phyloP scores from a whole-genome alignment of 2,888 invertebrate genomes.

The Microchrysa polita region DNA sequence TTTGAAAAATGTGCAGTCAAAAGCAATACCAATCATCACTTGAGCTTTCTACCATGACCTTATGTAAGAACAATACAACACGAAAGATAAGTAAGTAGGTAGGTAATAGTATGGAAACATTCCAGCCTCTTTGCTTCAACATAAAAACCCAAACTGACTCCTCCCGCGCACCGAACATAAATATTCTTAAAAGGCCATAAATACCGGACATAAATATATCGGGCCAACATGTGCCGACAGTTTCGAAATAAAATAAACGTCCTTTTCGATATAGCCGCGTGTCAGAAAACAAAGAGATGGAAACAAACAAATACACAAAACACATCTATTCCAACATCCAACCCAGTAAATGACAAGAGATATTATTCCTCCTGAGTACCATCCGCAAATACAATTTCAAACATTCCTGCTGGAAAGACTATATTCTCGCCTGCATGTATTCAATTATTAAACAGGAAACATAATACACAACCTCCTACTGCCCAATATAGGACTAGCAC shows the following conservation, averaged over 20 bases:
- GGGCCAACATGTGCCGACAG: neutral
- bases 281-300: neutral
- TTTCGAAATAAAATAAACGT: neutral
- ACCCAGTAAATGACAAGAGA: neutral
- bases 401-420: neutral
- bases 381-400: conserved; percentile 16
- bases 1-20: no score
- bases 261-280: neutral
- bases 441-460: conserved; percentile 21
- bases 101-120: no score
- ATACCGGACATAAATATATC: conserved; percentile 16
- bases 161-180: neutral
- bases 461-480: neutral
- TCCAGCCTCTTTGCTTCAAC: neutral
- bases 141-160: neutral
- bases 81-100: no score
- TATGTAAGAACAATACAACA: no score
- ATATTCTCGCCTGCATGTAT: neutral
- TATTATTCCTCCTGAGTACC: neutral
- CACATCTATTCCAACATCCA: neutral
- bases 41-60: no score
- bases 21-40: no score
- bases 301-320: no score
- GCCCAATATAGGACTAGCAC: neutral
- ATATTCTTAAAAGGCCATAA: conserved; percentile 8